phyloP scores from a whole-genome alignment of 2,888 invertebrate genomes.

The Sarcophaga carnaria region DNA sequence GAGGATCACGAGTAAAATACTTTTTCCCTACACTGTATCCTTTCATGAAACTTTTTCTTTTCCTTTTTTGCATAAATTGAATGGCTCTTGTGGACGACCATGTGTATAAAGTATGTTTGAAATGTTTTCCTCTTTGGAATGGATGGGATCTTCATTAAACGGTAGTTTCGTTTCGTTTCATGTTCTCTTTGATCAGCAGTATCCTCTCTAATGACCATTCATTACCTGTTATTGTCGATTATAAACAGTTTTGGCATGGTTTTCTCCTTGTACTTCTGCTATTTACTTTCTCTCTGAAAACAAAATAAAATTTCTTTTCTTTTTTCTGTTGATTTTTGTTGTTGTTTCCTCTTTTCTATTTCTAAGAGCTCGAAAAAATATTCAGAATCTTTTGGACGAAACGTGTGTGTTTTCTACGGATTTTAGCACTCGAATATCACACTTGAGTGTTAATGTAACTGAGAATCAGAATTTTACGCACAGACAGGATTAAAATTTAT shows the following conservation, averaged over 20 bases:
- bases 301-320: too few relatives aligned
- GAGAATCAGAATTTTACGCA: conserved; percentile 47
- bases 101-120: conserved; percentile 38
- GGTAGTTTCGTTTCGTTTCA: conserved; percentile 29
- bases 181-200: conserved; percentile 36
- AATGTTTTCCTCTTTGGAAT: background rate
- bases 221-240: conserved; percentile 55
- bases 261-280: conserved; percentile 29
- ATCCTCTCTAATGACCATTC: conserved; percentile 43
- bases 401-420: background rate
- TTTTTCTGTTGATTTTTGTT: background rate
- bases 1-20: background rate
- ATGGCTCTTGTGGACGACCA: background rate
- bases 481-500: conserved; percentile 41
- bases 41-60: background rate
- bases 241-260: conserved; percentile 61
- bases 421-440: conserved; percentile 57
- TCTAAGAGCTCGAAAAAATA: too few relatives aligned
- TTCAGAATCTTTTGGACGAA: too few relatives aligned
- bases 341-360: background rate
- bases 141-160: conserved; percentile 49
- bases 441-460: conserved; percentile 64
- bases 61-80: conserved; percentile 58
- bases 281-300: conserved; percentile 29
- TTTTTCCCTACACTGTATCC: background rate